A percentile compares a stretch with the other conserved stretches of the same genome.
Conservation (phyloP, 2,113 vertebrate species). For the Hemiprocne comata region DNA sequence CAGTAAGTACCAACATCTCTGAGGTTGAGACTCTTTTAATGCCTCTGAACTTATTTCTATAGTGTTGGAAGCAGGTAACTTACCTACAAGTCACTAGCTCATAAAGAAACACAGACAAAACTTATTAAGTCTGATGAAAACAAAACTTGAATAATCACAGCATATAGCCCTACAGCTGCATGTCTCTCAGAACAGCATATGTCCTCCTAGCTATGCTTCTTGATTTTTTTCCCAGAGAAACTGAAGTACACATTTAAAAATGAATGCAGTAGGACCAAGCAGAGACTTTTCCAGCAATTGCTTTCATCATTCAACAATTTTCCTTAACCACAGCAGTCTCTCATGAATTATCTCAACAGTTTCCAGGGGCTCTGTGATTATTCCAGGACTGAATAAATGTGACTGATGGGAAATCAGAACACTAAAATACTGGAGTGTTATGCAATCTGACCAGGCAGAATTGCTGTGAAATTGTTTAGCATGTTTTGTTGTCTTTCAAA, state of each 20-base stretch:
- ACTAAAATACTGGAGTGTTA: background rate
- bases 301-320: constrained; percentile 23
- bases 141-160: background rate
- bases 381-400: constrained; percentile 19
- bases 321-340: constrained; percentile 6
- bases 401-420: constrained; percentile 36
- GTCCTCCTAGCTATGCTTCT: background rate
- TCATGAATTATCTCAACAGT: constrained; percentile 27
- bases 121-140: background rate
- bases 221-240: background rate
- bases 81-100: background rate
- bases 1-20: background rate
- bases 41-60: background rate
- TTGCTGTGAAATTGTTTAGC: constrained; percentile 19
- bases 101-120: background rate
- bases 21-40: background rate
- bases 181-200: background rate
- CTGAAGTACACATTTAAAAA: background rate
- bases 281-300: background rate
- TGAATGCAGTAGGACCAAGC: background rate
- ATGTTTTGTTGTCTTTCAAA: constrained; percentile 18
- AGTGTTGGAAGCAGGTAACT: background rate
- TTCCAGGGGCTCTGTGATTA: background rate
- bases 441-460: background rate
- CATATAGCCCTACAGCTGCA: background rate